Evolutionary conservation across 1,140 invertebrate genomes (phyloP).

Genomic region (Polypedilum pembai): DNA sequence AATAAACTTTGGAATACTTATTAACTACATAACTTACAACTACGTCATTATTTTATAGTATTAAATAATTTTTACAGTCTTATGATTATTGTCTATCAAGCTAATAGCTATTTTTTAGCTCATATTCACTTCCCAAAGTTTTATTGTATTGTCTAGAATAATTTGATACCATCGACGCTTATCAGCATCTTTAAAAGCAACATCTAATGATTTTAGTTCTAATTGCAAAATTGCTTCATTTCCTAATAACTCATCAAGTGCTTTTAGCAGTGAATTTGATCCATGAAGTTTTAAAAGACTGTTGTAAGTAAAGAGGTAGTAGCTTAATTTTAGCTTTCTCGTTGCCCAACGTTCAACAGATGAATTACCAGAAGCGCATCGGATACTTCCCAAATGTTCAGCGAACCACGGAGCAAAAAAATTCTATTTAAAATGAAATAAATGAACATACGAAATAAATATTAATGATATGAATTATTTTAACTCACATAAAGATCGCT

Average conservation of each 20-base stretch:
- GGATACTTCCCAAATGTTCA: slow-evolving; percentile 66
- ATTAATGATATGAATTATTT: neutral
- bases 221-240: slow-evolving; percentile 77
- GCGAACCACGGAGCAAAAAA: slow-evolving; percentile 76
- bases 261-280: slow-evolving; percentile 58
- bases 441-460: neutral
- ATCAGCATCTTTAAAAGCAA: slow-evolving; percentile 62
- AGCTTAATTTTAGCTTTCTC: slow-evolving; percentile 62
- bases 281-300: slow-evolving; percentile 72
- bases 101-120: slow-evolving; percentile 42
- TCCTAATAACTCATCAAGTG: slow-evolving; percentile 62
- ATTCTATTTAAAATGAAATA: slow-evolving; percentile 43
- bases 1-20: neutral
- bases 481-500: slow-evolving; percentile 48
- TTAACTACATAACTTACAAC: neutral
- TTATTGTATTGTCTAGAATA: slow-evolving; percentile 78
- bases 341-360: slow-evolving; percentile 69
- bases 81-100: neutral
- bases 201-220: slow-evolving; percentile 65
- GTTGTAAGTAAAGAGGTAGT: slow-evolving; percentile 72
- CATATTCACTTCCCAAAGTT: slow-evolving; percentile 81
- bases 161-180: slow-evolving; percentile 74
- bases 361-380: slow-evolving; percentile 67
- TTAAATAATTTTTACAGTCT: slow-evolving; percentile 19
- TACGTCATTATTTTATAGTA: neutral